Conservation (phyloP, 2,888 invertebrate genomes). For the Amphipoea lucens region DNA sequence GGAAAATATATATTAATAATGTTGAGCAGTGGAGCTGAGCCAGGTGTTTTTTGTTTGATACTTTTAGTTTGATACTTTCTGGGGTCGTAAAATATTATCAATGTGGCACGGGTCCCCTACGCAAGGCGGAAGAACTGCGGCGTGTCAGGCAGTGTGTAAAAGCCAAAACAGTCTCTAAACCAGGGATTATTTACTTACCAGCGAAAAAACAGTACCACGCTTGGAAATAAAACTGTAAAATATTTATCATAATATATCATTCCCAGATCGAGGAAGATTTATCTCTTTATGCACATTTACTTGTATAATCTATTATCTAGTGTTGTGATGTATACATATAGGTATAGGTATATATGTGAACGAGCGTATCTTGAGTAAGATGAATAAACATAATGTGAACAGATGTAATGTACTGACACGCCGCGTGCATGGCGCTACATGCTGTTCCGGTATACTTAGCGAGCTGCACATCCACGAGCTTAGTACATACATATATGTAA, state of each 20-base stretch:
- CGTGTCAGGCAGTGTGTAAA: not conserved
- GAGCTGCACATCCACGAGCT: not conserved
- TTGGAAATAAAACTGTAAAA: not conserved
- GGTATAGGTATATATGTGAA: constrained; percentile 2
- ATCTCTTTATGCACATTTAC: constrained; percentile 18
- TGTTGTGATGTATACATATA: constrained; percentile 20
- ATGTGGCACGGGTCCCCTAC: not conserved
- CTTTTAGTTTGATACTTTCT: not conserved
- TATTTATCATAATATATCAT: not conserved
- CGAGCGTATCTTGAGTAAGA: constrained; percentile 25
- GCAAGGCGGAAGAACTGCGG: not conserved
- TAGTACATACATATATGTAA: not conserved
- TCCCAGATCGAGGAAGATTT: not conserved
- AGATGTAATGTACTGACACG: constrained; percentile 14
- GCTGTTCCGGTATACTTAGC: not conserved
- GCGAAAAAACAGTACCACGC: not conserved
- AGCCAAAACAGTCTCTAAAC: not conserved
- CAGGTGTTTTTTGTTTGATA: not conserved
- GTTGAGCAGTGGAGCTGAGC: not conserved
- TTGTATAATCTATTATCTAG: constrained; percentile 27
- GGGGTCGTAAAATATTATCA: not conserved
- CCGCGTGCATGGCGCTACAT: not conserved
- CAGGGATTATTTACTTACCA: not conserved
- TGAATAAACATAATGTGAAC: constrained; percentile 40
- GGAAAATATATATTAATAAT: not conserved